A percentile compares a stretch with the other conserved stretches of the same genome.
These are phyloP conservation scores for Capitella teleta DNA, from an alignment of 1,140 invertebrate genomes.

Conservation along the genomic window DNA sequence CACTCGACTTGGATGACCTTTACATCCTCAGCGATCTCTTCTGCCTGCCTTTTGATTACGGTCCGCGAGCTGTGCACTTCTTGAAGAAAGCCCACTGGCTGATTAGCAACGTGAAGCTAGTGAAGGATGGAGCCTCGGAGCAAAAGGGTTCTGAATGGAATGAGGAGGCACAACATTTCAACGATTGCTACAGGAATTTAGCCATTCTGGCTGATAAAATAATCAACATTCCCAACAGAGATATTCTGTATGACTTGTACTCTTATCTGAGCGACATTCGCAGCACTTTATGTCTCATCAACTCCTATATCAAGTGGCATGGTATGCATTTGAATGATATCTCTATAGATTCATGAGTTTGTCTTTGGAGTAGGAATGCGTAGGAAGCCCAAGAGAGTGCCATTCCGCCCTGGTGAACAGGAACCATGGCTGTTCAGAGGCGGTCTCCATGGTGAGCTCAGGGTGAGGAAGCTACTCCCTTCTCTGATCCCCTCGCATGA, in stretches of 20 bases:
- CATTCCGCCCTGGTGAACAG: constrained; percentile 88
- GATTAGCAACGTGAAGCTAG: constrained; percentile 31
- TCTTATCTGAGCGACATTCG: constrained; percentile 91
- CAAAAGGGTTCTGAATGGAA: constrained; percentile 72
- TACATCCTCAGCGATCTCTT: constrained; percentile 83
- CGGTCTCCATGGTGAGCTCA: constrained; percentile 82
- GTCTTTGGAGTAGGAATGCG: constrained; percentile 7
- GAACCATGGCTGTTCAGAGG: constrained; percentile 95
- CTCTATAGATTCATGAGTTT: not conserved
- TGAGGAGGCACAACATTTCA: constrained; percentile 62
- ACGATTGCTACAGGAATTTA: constrained; percentile 59
- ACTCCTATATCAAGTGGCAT: constrained; percentile 89
- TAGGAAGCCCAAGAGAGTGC: constrained; percentile 63
- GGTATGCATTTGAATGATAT: constrained; percentile 46
- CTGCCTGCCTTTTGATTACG: constrained; percentile 95
- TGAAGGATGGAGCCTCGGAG: constrained; percentile 1
- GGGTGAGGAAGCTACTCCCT: constrained; percentile 46
- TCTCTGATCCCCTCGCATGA: not conserved
- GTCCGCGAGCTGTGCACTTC: constrained; percentile 68
- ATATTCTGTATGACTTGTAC: constrained; percentile 79
- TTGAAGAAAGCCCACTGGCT: constrained; percentile 93
- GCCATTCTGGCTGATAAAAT: constrained; percentile 62
- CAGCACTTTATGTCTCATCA: constrained; percentile 74
- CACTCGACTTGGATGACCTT: constrained; percentile 56
- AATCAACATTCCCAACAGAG: constrained; percentile 67